phyloP scores from a whole-genome alignment of 92 coral and sea anemone species.

The Actinostola sp. region DNA sequence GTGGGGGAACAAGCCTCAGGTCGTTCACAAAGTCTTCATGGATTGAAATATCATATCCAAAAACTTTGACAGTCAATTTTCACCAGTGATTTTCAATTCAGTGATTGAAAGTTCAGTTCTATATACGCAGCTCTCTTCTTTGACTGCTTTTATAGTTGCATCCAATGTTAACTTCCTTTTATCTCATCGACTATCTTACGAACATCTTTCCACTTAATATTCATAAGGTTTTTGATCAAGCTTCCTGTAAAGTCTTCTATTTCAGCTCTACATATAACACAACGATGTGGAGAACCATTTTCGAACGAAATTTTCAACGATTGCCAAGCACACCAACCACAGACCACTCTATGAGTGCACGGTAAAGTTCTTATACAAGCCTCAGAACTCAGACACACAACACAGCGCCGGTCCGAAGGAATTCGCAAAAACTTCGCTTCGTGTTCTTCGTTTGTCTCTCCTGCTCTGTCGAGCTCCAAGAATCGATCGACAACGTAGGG shows the following conservation, averaged over 20 bases:
- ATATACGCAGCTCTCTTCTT: no score
- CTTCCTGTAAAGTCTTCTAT: slow-evolving; percentile 89
- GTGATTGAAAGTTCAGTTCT: no score
- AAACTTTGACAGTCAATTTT: no score
- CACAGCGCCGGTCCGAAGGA: slow-evolving; percentile 71
- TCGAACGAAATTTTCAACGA: slow-evolving; percentile 75
- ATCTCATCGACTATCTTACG: slow-evolving; percentile 82
- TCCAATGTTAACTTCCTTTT: slow-evolving; percentile 17
- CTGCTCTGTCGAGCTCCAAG: slow-evolving; percentile 75
- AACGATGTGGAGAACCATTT: slow-evolving; percentile 71
- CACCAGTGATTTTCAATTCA: no score
- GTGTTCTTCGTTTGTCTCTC: slow-evolving; percentile 29
- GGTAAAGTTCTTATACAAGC: slow-evolving; percentile 89
- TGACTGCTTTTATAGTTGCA: background rate
- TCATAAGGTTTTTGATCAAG: slow-evolving; percentile 74
- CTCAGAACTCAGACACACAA: slow-evolving; percentile 77
- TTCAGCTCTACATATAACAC: slow-evolving; percentile 88
- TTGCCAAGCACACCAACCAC: slow-evolving; percentile 97
- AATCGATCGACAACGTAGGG: slow-evolving; percentile 89
- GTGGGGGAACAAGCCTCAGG: no score
- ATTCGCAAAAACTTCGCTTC: slow-evolving; percentile 13
- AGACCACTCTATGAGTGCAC: slow-evolving; percentile 82
- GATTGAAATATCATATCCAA: no score
- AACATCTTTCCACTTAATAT: slow-evolving; percentile 87
- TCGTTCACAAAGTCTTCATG: no score